Evolutionary conservation across 2,888 invertebrate species (phyloP), one percentile per base, ranked within the genome.

Genomic region (Drosophila histrio): DNA sequence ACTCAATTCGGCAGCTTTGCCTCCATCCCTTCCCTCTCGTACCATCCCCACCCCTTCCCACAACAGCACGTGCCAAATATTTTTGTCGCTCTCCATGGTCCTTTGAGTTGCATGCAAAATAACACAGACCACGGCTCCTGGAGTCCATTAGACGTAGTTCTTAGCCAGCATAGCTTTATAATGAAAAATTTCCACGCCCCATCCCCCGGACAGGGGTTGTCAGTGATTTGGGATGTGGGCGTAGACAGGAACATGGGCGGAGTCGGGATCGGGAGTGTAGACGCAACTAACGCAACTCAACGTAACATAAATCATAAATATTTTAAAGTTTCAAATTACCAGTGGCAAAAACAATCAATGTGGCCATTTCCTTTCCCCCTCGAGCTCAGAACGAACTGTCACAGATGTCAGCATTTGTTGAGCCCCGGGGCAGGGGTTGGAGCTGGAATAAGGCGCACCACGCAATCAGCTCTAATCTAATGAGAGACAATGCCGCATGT

Each of bases 281-380:
- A 58, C 54, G 62, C 30, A 74, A 74, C 77, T 74, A 74, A 73
- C 77, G 73, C n/a, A n/a, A n/a, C 73, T 67, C 73, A 59, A 67
- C 56, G 59, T 68, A 57, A 82, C 82, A 83, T 86, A 82, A 87
- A 87, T 87, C 84, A 87, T 81, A 78, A 82, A 79, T 77, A 78
- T 78, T 78, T 88, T 83, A 83, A 74, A 87, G 76, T 76, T 85
- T 81, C 81, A 78, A 87, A 88, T 79, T 74, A 72, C 71, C 79
- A 85, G 78, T 77, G 81, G 72, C 77, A 84, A 84, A 84, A 79
- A 75, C 79, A 83, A 72, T 80, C 83, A 83, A 76, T 77, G 77
- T 61, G 43, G 38, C 19, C 63, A 58, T 49, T 15, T 44, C 63
- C 44, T 52, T 58, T 30, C 38, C 44, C 49, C 30, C 19, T 41